Evolutionary conservation across 2,797 vertebrate species (phyloP), one percentile per base, ranked within the genome.

Genomic region (Melanogrammus aeglefinus): DNA sequence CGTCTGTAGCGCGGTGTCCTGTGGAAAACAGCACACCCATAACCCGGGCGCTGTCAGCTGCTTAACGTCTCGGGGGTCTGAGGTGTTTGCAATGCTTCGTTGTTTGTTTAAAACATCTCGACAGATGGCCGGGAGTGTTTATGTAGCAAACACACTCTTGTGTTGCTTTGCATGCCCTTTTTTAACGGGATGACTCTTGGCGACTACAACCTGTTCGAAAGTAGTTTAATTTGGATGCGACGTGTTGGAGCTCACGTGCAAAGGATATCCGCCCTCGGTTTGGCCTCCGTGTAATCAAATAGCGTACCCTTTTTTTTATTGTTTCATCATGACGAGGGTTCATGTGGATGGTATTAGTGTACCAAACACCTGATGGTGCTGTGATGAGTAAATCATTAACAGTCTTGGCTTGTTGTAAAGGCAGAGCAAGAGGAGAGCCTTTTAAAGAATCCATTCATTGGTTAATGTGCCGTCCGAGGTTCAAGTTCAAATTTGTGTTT

Each of bases 311-410:
- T 69, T 69, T 69, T 69, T 69, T 69, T 69, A 24, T 63, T 63
- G 63, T 76, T 84, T 36, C 77, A 1, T 51, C 2, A 63, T 78
- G 82, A 84, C 16, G n/a, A 75, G 85, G 84, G 85, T 77, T 89
- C 85, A 82, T 77, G 75, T 83, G 84, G 77, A 74, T 73, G 70
- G 71, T 29, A 72, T 80, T 76, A 81, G 78, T 69, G 78, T 74
- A 16, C 18, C 57, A 51, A 31, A 33, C 38, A 66, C 18, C 71
- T 41, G 29, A 69, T 51, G 33, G 36, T 76, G 24, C 76, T 84
- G 8, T 73, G 75, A 78, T 51, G 66, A 29, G 66, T 69, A 9
- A 27, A 69, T 69, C 63, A 69, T 69, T 69, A 69, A 1, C 63
- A 3, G 8, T 6, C 13, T 72, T 35, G 16, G 12, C 18, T 33